Base-by-base conservation (phyloP, 2,888 invertebrate species). In the Leptopilina myrica region DNA sequence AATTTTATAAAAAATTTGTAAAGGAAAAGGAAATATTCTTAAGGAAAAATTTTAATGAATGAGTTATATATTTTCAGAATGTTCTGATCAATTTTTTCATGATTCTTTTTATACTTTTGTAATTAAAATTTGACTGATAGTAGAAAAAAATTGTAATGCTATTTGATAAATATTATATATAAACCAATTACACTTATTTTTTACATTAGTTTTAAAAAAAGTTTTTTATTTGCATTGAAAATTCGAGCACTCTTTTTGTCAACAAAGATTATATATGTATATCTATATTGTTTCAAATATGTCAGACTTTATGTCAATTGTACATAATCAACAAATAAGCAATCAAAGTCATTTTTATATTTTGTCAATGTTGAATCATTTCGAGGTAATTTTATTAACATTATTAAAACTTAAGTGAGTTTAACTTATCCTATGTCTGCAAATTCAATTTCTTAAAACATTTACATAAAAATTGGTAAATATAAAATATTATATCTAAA, bases 211-310 rank as follows among this genome's bases (percentile, higher is more conserved):
- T 59, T 59, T 59, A n/a, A 59, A 7, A n/a, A 4, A n/a, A 15
- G 2, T n/a, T 59, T 59, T 59, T 5, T 43, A 43, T n/a, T 9
- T 62, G 8, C 5, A 73, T 33, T 73, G 2, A 73, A n/a, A 73
- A 40, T 56, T 73, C 56, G 56, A 73, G 73, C 73, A 73, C 56
- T 33, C 56, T 73, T 59, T 43, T 69, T 73, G 14, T 49, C 12
- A n/a, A 33, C 33, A 73, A 73, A 56, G 56, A 56, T 56, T 73
- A 59, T 73, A 73, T 59, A 67, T 43, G 43, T 43, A 8, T 43
- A 43, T 43, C 43, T 6, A 20, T 20, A 56, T 53, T 26, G 9
- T 40, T 56, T 56, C 56, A 73, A 56, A 33, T n/a, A 33, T 73
- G 56, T 73, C 15, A 56, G 56, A 73, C 9, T 73, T 56, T 69